Evolutionary conservation across 2,113 vertebrate genomes (phyloP).

Genomic region (Zeus faber): DNA sequence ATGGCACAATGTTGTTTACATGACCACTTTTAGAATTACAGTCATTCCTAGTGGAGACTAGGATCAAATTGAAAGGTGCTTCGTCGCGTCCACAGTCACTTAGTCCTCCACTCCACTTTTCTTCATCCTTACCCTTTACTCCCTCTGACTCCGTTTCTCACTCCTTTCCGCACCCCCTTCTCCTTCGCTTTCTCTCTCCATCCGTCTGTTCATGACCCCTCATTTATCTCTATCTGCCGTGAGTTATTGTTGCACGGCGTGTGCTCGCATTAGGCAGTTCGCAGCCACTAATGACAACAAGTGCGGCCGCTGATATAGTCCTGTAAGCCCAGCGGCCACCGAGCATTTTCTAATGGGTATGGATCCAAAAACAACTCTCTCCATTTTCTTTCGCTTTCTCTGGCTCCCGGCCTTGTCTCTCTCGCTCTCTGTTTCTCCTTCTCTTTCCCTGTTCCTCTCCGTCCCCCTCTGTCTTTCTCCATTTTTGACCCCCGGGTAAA

Average conservation of each 20-base stretch:
- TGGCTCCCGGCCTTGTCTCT: no score
- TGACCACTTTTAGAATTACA: no score
- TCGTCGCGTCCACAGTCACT: no score
- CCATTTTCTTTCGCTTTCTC: neutral
- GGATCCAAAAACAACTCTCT: conserved; percentile 2
- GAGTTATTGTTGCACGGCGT: neutral
- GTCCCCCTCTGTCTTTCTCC: no score
- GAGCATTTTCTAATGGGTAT: conserved; percentile 4
- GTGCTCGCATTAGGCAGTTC: conserved; percentile 31
- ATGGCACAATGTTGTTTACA: no score
- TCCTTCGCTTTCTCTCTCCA: no score
- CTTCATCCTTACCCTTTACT: no score
- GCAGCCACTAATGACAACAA: conserved; percentile 31
- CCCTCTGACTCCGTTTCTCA: neutral
- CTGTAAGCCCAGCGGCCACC: neutral
- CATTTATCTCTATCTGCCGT: conserved; percentile 16
- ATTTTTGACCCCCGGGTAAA: no score
- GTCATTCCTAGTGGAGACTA: no score
- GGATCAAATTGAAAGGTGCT: no score
- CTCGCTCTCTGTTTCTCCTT: no score
- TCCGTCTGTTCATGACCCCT: neutral
- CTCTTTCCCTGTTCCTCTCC: no score
- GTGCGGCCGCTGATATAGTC: conserved; percentile 31
- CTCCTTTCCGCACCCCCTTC: neutral
- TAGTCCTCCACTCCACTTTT: neutral